Base-by-base conservation (phyloP, 2,888 invertebrate species). In the Watsonalla binaria region DNA sequence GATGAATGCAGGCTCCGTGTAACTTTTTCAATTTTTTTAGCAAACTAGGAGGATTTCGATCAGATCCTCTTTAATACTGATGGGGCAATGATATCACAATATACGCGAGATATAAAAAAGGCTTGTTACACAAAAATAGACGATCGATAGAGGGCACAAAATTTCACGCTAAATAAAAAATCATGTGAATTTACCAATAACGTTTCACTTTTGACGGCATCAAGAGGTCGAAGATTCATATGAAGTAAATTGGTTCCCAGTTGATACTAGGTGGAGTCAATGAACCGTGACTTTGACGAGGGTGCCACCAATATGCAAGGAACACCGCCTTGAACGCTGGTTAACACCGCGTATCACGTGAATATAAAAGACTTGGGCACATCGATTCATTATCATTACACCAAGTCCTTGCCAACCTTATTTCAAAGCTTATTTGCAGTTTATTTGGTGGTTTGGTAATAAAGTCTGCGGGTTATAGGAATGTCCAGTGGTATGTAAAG, bases 221-320 rank as follows among this genome's bases (percentile, higher is more conserved):
- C 80, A 82, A 79, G 77, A 76, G 72, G 70, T 78, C 74, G 78
- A 81, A 82, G 84, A 86, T 87, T 87, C 86, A 85, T 88, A 88
- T 84, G 85, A 85, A 86, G 86, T 87, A 88, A 88, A 89, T 90
- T 84, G 84, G 76, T 79, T 82, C 79, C 71, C 79, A 85, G 83
- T 84, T 84, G 86, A 88, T 87, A 84, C 81, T 81, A 66, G 73
- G 71, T 65, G 67, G 80, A 81, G 86, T 89, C 89, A 90, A 90
- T 90, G 87, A 87, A 85, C 76, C 84, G 76, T 81, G 87, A 86
- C 89, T 67, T 86, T 90, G 89, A 90, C 86, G 83, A 87, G 89
- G 90, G 89, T 90, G 61, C 70, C 73, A 67, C 74, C 85, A 85
- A 86, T 87, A 86, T 86, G 86, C 87, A 87, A 76, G 82, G 63